Conservation (phyloP, 2,888 invertebrate genomes). For the Callimorpha dominula region DNA sequence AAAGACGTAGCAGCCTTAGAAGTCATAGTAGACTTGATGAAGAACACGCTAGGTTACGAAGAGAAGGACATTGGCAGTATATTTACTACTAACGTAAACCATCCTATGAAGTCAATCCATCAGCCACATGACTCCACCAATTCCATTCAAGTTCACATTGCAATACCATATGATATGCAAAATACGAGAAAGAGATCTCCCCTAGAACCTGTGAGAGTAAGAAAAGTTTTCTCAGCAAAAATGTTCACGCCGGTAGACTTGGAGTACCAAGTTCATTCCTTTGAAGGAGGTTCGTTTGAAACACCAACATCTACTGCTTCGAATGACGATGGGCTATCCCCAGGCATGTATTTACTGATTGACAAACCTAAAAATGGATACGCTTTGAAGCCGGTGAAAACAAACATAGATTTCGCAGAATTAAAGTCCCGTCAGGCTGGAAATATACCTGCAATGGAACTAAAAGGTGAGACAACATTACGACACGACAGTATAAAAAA, state of each 20-base stretch:
- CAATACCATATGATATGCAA: constrained; percentile 59
- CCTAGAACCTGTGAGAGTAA: constrained; percentile 53
- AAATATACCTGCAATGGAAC: constrained; percentile 17
- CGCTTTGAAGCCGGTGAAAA: constrained; percentile 60
- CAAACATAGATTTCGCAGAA: constrained; percentile 34
- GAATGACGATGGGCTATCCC: constrained; percentile 44
- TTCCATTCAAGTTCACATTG: constrained; percentile 73
- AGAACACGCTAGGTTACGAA: constrained; percentile 53
- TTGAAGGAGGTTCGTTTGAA: constrained; percentile 45
- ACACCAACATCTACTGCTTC: constrained; percentile 10
- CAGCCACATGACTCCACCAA: constrained; percentile 48
- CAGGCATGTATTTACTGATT: constrained; percentile 69
- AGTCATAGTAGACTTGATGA: constrained; percentile 71
- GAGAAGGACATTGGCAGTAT: constrained; percentile 30
- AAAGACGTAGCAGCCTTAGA: constrained; percentile 73
- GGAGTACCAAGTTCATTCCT: constrained; percentile 71
- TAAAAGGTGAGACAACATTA: constrained; percentile 43
- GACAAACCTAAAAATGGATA: constrained; percentile 58
- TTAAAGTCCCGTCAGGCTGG: constrained; percentile 33
- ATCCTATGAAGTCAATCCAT: constrained; percentile 5
- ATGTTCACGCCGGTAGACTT: constrained; percentile 74
- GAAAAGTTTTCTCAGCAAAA: constrained; percentile 72
- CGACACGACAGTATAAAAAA: constrained; percentile 30
- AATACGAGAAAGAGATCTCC: constrained; percentile 60
- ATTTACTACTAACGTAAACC: neutral